Evolutionary conservation across 2,888 invertebrate species (phyloP).

Genomic region (Callosobruchus maculatus): DNA sequence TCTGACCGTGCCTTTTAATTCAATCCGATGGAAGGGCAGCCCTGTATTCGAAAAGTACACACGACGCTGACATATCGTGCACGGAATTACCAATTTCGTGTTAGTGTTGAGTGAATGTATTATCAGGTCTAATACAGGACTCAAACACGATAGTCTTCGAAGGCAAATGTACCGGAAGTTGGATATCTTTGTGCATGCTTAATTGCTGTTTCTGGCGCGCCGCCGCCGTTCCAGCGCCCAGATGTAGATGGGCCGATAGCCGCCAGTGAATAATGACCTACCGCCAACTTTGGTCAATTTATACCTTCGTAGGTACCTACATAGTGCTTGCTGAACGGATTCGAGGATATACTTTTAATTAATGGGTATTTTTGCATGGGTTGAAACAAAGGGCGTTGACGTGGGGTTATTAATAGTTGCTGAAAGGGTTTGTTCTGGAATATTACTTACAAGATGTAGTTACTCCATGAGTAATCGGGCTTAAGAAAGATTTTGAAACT

Average conservation of each 20-base stretch:
- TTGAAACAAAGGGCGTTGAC: not conserved
- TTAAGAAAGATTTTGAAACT: no score
- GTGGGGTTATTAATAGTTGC: not conserved
- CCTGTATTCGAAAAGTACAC: not conserved
- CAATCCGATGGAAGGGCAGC: not conserved
- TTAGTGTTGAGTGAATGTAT: conserved; percentile 32
- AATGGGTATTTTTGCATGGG: conserved; percentile 1
- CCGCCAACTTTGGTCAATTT: conserved; percentile 38
- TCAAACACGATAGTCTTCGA: conserved; percentile 44
- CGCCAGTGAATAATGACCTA: conserved; percentile 38
- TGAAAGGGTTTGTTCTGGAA: not conserved
- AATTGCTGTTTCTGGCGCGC: conserved; percentile 44
- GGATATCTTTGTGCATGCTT: conserved; percentile 48
- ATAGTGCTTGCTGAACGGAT: not conserved
- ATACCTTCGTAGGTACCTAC: conserved; percentile 6
- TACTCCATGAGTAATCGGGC: no score
- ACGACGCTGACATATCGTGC: not conserved
- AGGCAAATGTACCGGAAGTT: conserved; percentile 47
- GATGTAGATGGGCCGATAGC: conserved; percentile 38
- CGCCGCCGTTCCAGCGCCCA: conserved; percentile 28
- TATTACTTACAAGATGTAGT: no score
- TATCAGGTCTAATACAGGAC: conserved; percentile 37
- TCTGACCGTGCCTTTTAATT: no score
- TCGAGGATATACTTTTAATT: conserved; percentile 2
- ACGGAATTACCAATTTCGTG: conserved; percentile 27